Conservation (phyloP, 2,797 vertebrate genomes). For the Poecilia velifera region DNA sequence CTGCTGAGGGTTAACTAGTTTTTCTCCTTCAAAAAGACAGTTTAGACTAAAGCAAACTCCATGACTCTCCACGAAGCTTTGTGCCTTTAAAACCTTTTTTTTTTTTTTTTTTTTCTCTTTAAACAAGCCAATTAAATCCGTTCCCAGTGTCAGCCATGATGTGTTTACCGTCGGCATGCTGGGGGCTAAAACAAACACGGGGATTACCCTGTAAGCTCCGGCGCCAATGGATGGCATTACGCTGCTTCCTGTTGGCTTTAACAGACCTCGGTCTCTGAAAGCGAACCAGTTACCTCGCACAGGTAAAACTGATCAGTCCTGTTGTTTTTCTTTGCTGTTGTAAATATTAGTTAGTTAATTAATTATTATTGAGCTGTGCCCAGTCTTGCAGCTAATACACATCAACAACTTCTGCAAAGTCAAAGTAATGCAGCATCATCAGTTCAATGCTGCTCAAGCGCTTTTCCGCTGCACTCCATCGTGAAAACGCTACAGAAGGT, state of each 20-base stretch:
- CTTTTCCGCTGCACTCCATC: background rate
- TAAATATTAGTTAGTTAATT: background rate
- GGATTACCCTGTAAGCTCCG: background rate
- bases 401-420: background rate
- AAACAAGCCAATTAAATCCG: constrained; percentile 6
- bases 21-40: background rate
- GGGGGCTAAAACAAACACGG: constrained; percentile 1
- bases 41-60: background rate
- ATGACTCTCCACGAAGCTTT: background rate
- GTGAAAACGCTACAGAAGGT: background rate
- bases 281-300: background rate
- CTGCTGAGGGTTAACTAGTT: constrained; percentile 13
- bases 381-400: background rate
- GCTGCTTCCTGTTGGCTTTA: constrained; percentile 3
- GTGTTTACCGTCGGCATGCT: background rate
- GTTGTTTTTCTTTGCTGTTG: background rate
- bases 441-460: background rate
- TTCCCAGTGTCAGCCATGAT: background rate
- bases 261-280: background rate
- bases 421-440: background rate
- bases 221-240: background rate
- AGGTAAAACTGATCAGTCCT: background rate
- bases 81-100: background rate
- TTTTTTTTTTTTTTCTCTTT: background rate
- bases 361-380: background rate